Base-by-base conservation (phyloP, 2,113 vertebrate species). In the Austrofundulus limnaeus region DNA sequence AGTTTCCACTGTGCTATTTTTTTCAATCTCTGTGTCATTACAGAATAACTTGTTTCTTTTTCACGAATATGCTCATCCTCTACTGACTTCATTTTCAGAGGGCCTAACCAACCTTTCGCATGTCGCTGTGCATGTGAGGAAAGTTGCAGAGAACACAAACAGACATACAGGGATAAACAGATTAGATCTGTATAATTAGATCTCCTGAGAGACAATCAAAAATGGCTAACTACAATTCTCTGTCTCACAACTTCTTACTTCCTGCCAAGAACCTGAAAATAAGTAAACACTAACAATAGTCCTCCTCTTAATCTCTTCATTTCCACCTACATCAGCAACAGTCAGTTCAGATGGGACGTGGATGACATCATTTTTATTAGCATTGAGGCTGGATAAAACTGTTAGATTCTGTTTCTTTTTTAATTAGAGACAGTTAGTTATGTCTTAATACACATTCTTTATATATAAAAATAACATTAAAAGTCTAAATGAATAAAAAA, bases 341-440 rank as follows among this genome's bases (percentile, higher is more conserved):
- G 66, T 72, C 34, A 73, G 60, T 79, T 75, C 64, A 67, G 77
- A 81, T 48, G 69, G 43, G 31, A 55, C 49, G 21, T 50, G 61
- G 62, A 54, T 34, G 80, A 67, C 59, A 67, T 71, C 75, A 65
- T 70, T 45, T 60, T 76, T 69, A 81, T 81, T 50, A 59, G 68
- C 63, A 75, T 64, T 49, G 56, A 62, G 81, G 69, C 73, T 62
- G 49, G 16, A 64, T 41, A 75, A 8, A 19, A n/a, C 61, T 59
- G 41, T 45, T 45, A 20, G 43, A 46, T 46, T 3, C 11, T 11
- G 43, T 8, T 4, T 20, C 1, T 11, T 8, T 34, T 10, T 8
- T n/a, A 8, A 5, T 34, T 2, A 43, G 5, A 43, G 17, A n/a
- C n/a, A n/a, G n/a, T n/a, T n/a, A n/a, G n/a, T n/a, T n/a, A n/a